Percentiles rank a stretch among this genome's conserved stretches.
Evolutionary conservation across 2,797 vertebrate genomes (phyloP).

Genomic region (Passerculus sandwichensis): DNA sequence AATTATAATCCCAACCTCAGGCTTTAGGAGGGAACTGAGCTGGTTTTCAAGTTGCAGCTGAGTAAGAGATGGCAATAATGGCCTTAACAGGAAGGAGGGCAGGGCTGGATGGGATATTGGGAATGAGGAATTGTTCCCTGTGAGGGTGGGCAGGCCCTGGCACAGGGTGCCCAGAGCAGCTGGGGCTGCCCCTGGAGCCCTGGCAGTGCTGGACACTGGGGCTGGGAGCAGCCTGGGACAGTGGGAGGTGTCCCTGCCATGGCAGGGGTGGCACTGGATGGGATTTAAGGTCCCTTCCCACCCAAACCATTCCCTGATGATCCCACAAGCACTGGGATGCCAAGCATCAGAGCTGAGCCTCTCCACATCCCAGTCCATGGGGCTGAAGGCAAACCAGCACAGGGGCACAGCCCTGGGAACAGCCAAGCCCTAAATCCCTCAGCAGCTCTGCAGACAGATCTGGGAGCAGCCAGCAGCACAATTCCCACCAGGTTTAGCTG

Average conservation of each 20-base stretch:
- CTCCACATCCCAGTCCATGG: not conserved
- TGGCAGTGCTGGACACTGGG: not conserved
- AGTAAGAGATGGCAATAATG: not conserved
- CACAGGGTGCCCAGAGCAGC: not conserved
- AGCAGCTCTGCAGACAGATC: not conserved
- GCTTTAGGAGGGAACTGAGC: not conserved
- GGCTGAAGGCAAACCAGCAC: not conserved
- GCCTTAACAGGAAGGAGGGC: not conserved
- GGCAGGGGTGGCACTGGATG: no score
- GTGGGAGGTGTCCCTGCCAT: not conserved
- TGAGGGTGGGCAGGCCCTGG: not conserved
- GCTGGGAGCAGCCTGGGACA: not conserved
- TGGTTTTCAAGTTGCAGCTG: not conserved
- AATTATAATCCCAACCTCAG: not conserved
- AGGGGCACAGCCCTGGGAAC: not conserved
- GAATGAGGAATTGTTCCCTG: not conserved
- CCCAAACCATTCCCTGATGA: not conserved
- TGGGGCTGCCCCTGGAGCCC: not conserved
- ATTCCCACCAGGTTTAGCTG: not conserved
- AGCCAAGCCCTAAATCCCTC: not conserved
- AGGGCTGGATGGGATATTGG: accelerated
- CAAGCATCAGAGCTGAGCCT: not conserved
- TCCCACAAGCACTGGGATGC: not conserved
- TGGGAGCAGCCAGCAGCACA: not conserved
- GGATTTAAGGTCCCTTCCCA: no score